Percentiles rank a stretch among this genome's conserved stretches.
Evolutionary conservation across 2,797 vertebrate species (phyloP).

Genomic region (Furcifer pardalis): DNA sequence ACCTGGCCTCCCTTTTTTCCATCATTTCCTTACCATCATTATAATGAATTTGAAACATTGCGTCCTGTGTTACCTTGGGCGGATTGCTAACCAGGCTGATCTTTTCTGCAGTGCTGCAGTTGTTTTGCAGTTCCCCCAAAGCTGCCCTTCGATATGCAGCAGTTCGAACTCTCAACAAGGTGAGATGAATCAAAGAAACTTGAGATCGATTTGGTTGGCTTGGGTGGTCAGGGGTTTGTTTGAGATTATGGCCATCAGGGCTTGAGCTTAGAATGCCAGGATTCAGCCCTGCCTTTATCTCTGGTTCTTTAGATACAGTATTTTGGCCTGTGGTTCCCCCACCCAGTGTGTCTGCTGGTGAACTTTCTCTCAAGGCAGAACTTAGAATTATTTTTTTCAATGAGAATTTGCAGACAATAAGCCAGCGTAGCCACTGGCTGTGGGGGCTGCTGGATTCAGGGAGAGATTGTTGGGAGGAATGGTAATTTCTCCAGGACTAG

Average conservation of each 20-base stretch:
- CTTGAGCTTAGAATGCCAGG: too few relatives aligned
- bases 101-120: constrained; percentile 77
- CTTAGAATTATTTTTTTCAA: background rate
- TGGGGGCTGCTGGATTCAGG: too few relatives aligned
- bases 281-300: background rate
- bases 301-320: background rate
- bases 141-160: constrained; percentile 82
- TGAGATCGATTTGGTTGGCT: background rate
- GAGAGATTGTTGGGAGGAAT: too few relatives aligned
- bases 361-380: background rate
- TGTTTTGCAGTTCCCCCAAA: constrained; percentile 85
- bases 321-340: background rate
- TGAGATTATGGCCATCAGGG: background rate
- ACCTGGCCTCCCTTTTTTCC: constrained; percentile 9
- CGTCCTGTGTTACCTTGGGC: background rate
- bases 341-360: too few relatives aligned
- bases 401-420: too few relatives aligned
- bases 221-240: background rate
- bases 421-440: too few relatives aligned
- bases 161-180: constrained; percentile 84
- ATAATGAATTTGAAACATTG: background rate
- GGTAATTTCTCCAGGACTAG: too few relatives aligned
- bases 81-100: background rate
- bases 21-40: background rate
- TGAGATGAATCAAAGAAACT: constrained; percentile 47